A percentile compares a stretch with the other conserved stretches of the same genome.
phyloP scores from a whole-genome alignment of 2,888 invertebrate species.

The Reticulitermes lucifugus region DNA sequence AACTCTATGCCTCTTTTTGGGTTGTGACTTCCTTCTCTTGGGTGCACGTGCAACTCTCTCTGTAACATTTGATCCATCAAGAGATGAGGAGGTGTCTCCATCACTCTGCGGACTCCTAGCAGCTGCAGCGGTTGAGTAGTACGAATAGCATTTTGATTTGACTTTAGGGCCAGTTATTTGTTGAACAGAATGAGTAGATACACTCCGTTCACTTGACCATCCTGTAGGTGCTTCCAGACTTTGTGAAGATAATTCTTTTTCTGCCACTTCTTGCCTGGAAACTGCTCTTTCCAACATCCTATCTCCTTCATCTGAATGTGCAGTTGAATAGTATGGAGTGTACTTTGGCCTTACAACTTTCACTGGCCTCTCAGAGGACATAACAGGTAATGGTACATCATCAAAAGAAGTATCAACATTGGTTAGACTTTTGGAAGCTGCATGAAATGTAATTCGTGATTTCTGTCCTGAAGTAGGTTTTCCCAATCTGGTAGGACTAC shows the following conservation, averaged over 20 bases:
- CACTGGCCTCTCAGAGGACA: slow-evolving; percentile 62
- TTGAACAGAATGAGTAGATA: slow-evolving; percentile 16
- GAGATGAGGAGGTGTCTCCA: slow-evolving; percentile 63
- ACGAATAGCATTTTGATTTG: slow-evolving; percentile 58
- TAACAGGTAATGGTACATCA: slow-evolving; percentile 38
- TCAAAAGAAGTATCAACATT: slow-evolving; percentile 48
- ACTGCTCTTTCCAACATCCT: slow-evolving; percentile 19
- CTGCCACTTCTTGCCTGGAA: background rate
- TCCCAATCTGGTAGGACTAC: slow-evolving; percentile 44
- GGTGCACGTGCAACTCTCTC: slow-evolving; percentile 61
- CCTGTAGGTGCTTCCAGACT: slow-evolving; percentile 23
- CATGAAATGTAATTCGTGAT: slow-evolving; percentile 28
- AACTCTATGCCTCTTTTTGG: slow-evolving; percentile 61
- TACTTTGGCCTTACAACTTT: slow-evolving; percentile 67
- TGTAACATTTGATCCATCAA: slow-evolving; percentile 63
- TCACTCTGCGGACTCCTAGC: slow-evolving; percentile 60
- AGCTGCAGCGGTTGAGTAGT: slow-evolving; percentile 56
- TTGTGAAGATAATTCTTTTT: background rate
- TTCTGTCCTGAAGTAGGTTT: slow-evolving; percentile 40
- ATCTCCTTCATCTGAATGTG: slow-evolving; percentile 18
- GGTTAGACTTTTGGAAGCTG: slow-evolving; percentile 50
- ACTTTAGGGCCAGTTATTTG: slow-evolving; percentile 32
- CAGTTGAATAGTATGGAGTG: slow-evolving; percentile 76
- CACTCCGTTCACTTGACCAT: slow-evolving; percentile 32
- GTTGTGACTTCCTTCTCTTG: slow-evolving; percentile 61